These are phyloP conservation scores for Calyptommatus sinebrachiatus DNA, from an alignment of 2,113 vertebrate species.

Conservation along the genomic window DNA sequence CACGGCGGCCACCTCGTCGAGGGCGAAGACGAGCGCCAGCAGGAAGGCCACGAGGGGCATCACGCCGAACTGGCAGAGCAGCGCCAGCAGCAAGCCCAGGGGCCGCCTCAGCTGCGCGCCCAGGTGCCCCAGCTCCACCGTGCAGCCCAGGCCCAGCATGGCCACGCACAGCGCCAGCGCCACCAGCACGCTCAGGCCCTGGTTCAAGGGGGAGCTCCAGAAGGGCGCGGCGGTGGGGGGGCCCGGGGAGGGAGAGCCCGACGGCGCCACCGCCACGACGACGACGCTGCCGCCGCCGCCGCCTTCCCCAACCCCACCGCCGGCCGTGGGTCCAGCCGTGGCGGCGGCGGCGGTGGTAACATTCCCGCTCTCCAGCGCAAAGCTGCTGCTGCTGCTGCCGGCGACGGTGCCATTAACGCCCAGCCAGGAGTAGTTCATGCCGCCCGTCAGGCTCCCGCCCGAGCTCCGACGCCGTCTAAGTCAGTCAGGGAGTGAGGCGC, in stretches of 20 bases:
- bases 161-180: conserved; percentile 89
- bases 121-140: conserved; percentile 86
- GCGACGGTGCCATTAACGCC: not conserved
- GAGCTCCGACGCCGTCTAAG: too few relatives aligned
- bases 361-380: not conserved
- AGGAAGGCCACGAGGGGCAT: conserved; percentile 94
- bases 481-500: not conserved
- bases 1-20: conserved; percentile 91
- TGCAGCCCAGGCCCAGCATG: conserved; percentile 95
- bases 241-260: not conserved
- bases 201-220: conserved; percentile 84
- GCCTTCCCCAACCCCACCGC: not conserved
- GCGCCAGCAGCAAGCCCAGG: conserved; percentile 83
- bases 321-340: too few relatives aligned
- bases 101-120: conserved; percentile 84
- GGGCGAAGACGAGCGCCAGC: conserved; percentile 84
- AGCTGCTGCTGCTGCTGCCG: not conserved
- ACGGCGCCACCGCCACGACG: not conserved
- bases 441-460: too few relatives aligned
- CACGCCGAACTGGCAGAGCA: conserved; percentile 90
- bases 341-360: too few relatives aligned
- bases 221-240: not conserved
- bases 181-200: conserved; percentile 88
- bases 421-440: conserved; percentile 9
- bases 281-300: not conserved